Evolutionary conservation across 2,888 invertebrate genomes (phyloP).

Genomic region (Dioctria linearis): DNA sequence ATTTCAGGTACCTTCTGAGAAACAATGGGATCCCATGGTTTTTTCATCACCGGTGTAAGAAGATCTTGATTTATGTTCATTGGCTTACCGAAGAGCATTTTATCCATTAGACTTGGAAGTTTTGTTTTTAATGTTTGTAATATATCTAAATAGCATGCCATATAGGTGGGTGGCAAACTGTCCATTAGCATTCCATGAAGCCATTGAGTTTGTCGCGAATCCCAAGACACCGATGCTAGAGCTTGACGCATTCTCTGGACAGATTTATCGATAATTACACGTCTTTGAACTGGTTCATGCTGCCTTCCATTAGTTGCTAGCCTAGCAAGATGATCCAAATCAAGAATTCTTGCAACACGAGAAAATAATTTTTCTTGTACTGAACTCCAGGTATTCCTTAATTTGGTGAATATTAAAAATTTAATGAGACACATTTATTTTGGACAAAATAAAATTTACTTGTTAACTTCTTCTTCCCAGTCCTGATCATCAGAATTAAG

Average conservation of each 20-base stretch:
- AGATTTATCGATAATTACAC: constrained; percentile 81
- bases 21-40: constrained; percentile 82
- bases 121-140: constrained; percentile 81
- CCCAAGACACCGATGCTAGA: constrained; percentile 83
- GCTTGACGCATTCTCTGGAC: constrained; percentile 78
- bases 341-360: constrained; percentile 77
- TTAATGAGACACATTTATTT: not conserved
- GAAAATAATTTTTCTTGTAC: constrained; percentile 78
- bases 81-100: constrained; percentile 77
- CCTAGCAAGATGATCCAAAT: constrained; percentile 78
- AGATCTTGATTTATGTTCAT: constrained; percentile 76
- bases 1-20: constrained; percentile 74
- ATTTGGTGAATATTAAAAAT: constrained; percentile 5
- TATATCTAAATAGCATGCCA: constrained; percentile 83
- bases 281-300: constrained; percentile 80
- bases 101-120: constrained; percentile 81
- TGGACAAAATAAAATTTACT: constrained; percentile 68
- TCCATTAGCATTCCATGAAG: constrained; percentile 81
- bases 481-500: constrained; percentile 74
- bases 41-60: constrained; percentile 74
- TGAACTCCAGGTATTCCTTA: constrained; percentile 76
- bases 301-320: constrained; percentile 75
- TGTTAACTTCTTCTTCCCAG: constrained; percentile 80
- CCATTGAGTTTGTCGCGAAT: constrained; percentile 82
- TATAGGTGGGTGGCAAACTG: constrained; percentile 76